Base-by-base conservation (phyloP, 2,797 vertebrate species). In the Enteromius radiatus region DNA sequence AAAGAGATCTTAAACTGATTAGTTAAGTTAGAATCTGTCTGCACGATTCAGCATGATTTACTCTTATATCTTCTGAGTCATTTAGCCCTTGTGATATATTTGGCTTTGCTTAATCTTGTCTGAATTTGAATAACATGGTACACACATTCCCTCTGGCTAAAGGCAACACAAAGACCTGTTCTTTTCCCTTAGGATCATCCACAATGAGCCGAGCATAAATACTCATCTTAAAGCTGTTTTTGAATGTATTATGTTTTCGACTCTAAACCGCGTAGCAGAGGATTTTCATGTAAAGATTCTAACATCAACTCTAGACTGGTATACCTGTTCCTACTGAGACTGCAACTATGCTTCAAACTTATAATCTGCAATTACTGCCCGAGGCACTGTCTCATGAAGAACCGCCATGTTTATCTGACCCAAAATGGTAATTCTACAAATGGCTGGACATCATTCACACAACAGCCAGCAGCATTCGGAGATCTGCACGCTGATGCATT, bases 1-100 rank as follows among this genome's bases (percentile, higher is more conserved):
- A 79, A 76, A 84, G 54, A 83, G 67, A 81, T 76, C 73, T 71
- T 76, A 79, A 76, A 85, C 65, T 56, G 56, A 85, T 85, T 70
- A 77, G 83, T 83, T 67, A 82, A 69, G 79, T 77, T 63, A 43
- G 54, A 63, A 47, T 64, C 38, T 65, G 23, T 68, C 17, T 43
- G 43, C 78, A 71, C 19, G n/a, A n/a, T n/a, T n/a, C n/a, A 17
- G 33, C 33, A 59, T 45, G 33, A 31, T 68, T 78, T 54, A 38
- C 45, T 73, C 68, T 64, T n/a, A 23, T 65, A 67, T 82, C 59
- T 45, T 75, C 43, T 12, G 19, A 73, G 17, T 74, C 70, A 82
- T 82, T 78, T 61, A 73, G 74, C 52, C 11, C 31, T 69, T 70
- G 45, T 78, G 36, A 78, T 49, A 78, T 61, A 78, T 75, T 59